Conservation (phyloP, 2,113 vertebrate species). For the Dasyornis broadbenti region DNA sequence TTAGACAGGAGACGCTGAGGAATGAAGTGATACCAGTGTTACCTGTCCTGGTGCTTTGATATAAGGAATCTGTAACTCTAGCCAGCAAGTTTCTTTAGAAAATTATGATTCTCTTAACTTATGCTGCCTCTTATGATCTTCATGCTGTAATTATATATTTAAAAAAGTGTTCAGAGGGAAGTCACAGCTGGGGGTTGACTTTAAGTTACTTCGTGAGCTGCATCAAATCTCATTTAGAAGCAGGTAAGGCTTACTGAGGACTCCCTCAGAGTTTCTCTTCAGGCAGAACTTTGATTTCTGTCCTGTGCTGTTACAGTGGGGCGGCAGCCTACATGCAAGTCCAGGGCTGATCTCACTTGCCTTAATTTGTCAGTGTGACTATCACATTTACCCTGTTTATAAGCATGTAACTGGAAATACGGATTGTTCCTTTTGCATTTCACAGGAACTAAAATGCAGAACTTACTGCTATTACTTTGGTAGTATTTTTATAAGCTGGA, state of each 20-base stretch:
- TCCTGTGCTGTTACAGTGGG: background rate
- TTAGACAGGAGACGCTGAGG: background rate
- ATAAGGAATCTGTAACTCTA: background rate
- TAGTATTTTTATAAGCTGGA: constrained; percentile 31
- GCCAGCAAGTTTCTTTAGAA: background rate
- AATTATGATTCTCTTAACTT: background rate
- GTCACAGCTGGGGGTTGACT: constrained; percentile 27
- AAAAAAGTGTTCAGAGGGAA: background rate
- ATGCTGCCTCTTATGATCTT: background rate
- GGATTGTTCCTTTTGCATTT: background rate
- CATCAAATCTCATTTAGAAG: constrained; percentile 23
- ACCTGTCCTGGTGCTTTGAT: background rate
- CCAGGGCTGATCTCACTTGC: background rate
- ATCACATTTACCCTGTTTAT: background rate
- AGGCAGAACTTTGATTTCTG: constrained; percentile 26
- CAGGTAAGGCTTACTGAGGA: background rate
- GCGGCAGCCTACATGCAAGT: background rate
- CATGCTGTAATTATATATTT: background rate
- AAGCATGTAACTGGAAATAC: background rate
- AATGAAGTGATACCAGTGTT: background rate
- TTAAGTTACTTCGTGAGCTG: background rate
- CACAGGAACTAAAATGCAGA: constrained; percentile 9
- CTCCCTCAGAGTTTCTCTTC: background rate
- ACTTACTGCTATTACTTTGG: background rate
- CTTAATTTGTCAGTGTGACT: background rate